Percentiles rank a stretch among this genome's conserved stretches.
phyloP scores from a whole-genome alignment of 2,797 vertebrate genomes.

The Pangasius macronema region DNA sequence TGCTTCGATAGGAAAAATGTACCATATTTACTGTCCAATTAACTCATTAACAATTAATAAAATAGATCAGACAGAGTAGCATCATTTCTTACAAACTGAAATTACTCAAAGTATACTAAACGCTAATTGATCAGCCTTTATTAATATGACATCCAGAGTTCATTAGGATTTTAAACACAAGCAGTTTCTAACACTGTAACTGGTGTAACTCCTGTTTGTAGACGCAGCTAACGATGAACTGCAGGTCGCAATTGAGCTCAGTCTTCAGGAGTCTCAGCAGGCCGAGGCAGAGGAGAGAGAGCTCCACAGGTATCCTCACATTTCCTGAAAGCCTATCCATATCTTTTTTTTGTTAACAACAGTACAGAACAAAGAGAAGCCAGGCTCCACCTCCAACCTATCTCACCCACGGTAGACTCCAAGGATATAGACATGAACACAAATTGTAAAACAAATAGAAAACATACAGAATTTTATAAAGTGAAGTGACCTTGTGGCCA shows the following conservation, averaged over 20 bases:
- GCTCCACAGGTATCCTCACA: slow-evolving; percentile 74
- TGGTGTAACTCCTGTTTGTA: slow-evolving; percentile 44
- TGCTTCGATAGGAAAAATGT: not conserved
- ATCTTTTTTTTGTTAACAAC: not conserved
- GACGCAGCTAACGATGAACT: slow-evolving; percentile 76
- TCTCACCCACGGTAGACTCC: too few relatives aligned
- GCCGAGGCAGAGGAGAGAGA: slow-evolving; percentile 76
- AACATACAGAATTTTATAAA: too few relatives aligned
- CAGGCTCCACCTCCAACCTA: too few relatives aligned
- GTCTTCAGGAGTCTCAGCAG: slow-evolving; percentile 78
- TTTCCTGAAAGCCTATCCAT: not conserved
- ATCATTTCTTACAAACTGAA: not conserved
- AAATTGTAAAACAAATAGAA: too few relatives aligned
- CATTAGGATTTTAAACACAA: not conserved
- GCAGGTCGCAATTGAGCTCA: slow-evolving; percentile 71
- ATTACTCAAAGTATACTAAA: not conserved
- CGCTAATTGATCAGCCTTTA: not conserved
- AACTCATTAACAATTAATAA: not conserved
- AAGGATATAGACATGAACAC: too few relatives aligned
- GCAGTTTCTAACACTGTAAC: not conserved
- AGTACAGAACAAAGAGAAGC: too few relatives aligned
- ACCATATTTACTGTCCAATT: not conserved
- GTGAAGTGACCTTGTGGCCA: too few relatives aligned
- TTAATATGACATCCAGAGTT: not conserved
- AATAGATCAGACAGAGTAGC: not conserved